Evolutionary conservation across 2,113 vertebrate species (phyloP), one percentile per base, ranked within the genome.

Genomic region (Pitta sordida): DNA sequence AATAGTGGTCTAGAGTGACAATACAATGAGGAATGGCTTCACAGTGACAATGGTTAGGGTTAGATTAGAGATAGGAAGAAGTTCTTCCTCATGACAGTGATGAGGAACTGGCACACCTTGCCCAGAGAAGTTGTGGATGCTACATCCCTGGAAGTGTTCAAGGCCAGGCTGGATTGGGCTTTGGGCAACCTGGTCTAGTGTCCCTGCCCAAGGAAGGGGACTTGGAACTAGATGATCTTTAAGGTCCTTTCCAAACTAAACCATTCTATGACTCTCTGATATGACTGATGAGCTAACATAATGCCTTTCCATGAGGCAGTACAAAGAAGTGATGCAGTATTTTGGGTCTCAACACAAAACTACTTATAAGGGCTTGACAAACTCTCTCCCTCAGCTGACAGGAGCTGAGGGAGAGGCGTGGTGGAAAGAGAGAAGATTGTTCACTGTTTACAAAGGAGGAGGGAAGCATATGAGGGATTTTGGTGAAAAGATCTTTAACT

Each of bases 241-340:
- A 39, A 1, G 18, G 0, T 10, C 14, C 4, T 10, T 76, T 62
- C 55, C 15, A 76, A 41, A 5, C 6, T 55, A 76, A 55, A 62
- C 10, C 21, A 36, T 62, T 69, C 46, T 27, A 12, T 60, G 24
- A 55, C 32, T 60, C 16, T 34, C 3, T 15, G 6, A 10, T 34
- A 32, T 6, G 9, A 53, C 4, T 1, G 6, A 15, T 1, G 3
- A 62, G 9, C 15, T 18, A 60, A 29, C 8, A 3, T 18, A 65
- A 26, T 5, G 41, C 3, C 3, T 65, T 88, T 74, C 24, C 19
- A 29, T 36, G 30, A 78, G 14, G 12, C 46, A 81, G 13, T 15
- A 15, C 8, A 56, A 75, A 20, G 36, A 92, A 75, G 11, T 14
- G 9, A 39, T 76, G 32, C 4, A 44, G 22, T 44, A 6, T 5